Percentiles rank a stretch among this genome's conserved stretches.
Conservation (phyloP, 1,140 invertebrate genomes). For the Planococcus citri region DNA sequence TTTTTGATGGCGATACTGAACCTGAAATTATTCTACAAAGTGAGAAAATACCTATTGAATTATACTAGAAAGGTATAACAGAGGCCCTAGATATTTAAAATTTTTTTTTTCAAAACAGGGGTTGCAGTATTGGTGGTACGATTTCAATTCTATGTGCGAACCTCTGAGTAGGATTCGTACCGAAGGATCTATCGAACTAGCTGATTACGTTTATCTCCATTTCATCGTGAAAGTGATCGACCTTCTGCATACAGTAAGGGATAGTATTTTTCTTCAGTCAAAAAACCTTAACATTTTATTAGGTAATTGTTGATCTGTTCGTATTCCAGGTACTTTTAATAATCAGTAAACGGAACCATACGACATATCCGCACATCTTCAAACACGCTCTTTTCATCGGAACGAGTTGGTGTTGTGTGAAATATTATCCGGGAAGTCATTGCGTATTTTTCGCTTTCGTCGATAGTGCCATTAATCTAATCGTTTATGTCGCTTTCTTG, state of each 20-base stretch:
- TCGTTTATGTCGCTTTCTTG: background rate
- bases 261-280: background rate
- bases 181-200: background rate
- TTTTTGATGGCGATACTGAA: background rate
- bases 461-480: background rate
- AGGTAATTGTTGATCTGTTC: background rate
- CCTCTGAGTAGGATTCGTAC: background rate
- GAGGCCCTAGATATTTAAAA: background rate
- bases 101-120: background rate
- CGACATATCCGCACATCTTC: background rate
- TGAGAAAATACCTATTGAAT: background rate
- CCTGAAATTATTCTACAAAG: background rate
- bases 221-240: background rate
- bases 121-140: background rate
- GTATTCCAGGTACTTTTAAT: background rate
- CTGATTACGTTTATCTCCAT: background rate
- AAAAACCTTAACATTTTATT: background rate
- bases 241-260: background rate
- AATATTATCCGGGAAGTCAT: constrained; percentile 3
- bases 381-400: background rate
- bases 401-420: background rate
- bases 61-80: background rate
- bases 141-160: background rate
- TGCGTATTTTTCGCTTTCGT: background rate
- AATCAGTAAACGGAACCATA: background rate